phyloP scores from a whole-genome alignment of 2,797 vertebrate genomes.

The Poeciliopsis paucimaculata region DNA sequence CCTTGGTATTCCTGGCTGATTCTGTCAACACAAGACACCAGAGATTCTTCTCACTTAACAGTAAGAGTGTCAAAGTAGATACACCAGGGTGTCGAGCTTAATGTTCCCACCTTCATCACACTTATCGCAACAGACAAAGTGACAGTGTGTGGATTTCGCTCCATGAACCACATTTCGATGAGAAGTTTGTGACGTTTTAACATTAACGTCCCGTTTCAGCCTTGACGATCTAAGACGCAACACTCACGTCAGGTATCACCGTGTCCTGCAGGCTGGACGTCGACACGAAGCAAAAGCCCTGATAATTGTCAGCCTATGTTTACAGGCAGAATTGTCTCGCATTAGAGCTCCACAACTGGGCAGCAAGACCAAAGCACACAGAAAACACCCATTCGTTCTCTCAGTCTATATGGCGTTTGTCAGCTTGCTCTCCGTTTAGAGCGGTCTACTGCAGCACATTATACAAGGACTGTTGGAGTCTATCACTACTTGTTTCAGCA shows the following conservation, averaged over 20 bases:
- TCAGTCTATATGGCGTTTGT: neutral
- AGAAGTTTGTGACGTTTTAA: neutral
- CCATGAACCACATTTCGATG: neutral
- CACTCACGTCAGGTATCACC: neutral
- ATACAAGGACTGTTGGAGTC: neutral
- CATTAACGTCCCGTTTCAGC: neutral
- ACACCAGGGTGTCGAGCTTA: neutral
- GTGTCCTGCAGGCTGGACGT: no score
- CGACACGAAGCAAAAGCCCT: neutral
- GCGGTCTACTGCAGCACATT: neutral
- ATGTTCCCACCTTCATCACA: neutral
- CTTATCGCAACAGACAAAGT: neutral
- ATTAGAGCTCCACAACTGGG: neutral
- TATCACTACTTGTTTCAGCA: neutral
- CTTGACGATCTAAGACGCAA: neutral
- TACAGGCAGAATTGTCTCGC: neutral
- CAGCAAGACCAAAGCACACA: neutral
- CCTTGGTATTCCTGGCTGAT: neutral
- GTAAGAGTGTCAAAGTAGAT: neutral
- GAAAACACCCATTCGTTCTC: slow-evolving; percentile 3
- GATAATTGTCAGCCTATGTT: neutral
- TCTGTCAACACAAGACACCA: neutral
- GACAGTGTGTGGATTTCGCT: neutral
- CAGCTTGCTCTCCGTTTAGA: slow-evolving; percentile 1
- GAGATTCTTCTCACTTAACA: neutral